These are phyloP conservation scores for Botia kubotai DNA, from an alignment of 2,797 vertebrate species.

Conservation along the genomic window DNA sequence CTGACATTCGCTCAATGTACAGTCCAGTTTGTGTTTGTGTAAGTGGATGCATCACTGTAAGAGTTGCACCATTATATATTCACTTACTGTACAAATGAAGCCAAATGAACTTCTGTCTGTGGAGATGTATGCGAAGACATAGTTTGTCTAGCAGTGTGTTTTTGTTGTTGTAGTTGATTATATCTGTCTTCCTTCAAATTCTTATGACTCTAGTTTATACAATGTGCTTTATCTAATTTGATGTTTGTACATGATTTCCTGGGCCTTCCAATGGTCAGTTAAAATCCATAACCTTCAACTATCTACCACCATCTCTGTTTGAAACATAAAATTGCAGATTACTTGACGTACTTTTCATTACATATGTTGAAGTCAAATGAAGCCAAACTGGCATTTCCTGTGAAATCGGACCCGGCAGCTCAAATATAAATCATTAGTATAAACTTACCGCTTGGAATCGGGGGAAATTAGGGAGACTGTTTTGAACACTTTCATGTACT, in stretches of 20 bases:
- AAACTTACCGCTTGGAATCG: too few species aligned
- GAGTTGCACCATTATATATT: conserved; percentile 70
- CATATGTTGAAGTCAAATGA: too few species aligned
- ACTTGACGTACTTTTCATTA: too few species aligned
- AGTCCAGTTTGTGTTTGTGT: conserved; percentile 28
- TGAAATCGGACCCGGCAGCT: too few species aligned
- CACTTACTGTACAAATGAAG: conserved; percentile 64
- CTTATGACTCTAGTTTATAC: neutral
- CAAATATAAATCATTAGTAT: too few species aligned
- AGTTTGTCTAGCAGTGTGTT: conserved; percentile 70
- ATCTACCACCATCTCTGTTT: too few species aligned
- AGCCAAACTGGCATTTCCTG: too few species aligned
- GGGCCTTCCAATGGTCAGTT: neutral
- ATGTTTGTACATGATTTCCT: neutral
- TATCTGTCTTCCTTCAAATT: conserved; percentile 27
- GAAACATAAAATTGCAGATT: too few species aligned
- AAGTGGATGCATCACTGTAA: conserved; percentile 8
- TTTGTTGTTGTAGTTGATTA: conserved; percentile 61
- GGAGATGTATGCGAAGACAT: conserved; percentile 70
- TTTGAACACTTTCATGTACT: too few species aligned
- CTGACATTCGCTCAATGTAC: conserved; percentile 12
- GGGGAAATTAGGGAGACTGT: too few species aligned
- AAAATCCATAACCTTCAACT: too few species aligned
- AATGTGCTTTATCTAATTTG: conserved; percentile 59
- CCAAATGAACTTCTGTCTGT: conserved; percentile 70